A percentile compares a stretch with the other conserved stretches of the same genome.
These are phyloP conservation scores for Cistogaster globosa DNA, from an alignment of 2,888 invertebrate genomes.

Conservation along the genomic window DNA sequence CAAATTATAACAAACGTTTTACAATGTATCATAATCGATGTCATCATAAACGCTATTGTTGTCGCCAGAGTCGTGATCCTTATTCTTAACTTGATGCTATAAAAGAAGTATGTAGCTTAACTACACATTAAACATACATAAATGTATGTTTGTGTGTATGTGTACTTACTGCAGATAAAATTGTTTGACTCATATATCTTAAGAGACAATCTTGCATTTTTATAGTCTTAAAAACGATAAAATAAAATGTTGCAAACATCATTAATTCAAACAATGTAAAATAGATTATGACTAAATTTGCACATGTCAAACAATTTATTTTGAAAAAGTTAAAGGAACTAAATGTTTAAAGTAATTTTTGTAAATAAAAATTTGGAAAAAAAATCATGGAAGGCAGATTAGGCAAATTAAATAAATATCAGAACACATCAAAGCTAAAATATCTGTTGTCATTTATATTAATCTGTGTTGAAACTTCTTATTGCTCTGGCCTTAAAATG, in stretches of 20 bases:
- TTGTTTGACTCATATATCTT: constrained; percentile 18
- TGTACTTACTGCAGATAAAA: not conserved
- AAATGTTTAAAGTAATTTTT: constrained; percentile 11
- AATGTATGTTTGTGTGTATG: no score
- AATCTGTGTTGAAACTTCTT: no score
- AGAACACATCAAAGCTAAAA: no score
- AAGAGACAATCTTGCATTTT: not conserved
- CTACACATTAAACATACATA: constrained; percentile 11
- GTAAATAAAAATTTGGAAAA: not conserved
- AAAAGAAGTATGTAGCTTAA: constrained; percentile 26
- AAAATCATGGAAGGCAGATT: no score
- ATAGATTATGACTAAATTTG: constrained; percentile 55
- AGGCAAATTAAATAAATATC: no score
- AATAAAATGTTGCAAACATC: constrained; percentile 38
- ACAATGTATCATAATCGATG: constrained; percentile 40
- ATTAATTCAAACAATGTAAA: constrained; percentile 44
- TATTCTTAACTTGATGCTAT: constrained; percentile 17
- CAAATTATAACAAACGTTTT: constrained; percentile 42
- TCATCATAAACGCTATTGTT: constrained; percentile 46
- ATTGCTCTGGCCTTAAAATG: no score
- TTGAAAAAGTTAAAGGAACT: constrained; percentile 35
- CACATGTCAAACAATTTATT: constrained; percentile 59
- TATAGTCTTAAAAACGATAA: constrained; percentile 7
- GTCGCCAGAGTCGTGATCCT: constrained; percentile 40
- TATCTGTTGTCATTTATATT: no score